Conservation (phyloP, 2,113 vertebrate genomes). For the Ascaphus truei region DNA sequence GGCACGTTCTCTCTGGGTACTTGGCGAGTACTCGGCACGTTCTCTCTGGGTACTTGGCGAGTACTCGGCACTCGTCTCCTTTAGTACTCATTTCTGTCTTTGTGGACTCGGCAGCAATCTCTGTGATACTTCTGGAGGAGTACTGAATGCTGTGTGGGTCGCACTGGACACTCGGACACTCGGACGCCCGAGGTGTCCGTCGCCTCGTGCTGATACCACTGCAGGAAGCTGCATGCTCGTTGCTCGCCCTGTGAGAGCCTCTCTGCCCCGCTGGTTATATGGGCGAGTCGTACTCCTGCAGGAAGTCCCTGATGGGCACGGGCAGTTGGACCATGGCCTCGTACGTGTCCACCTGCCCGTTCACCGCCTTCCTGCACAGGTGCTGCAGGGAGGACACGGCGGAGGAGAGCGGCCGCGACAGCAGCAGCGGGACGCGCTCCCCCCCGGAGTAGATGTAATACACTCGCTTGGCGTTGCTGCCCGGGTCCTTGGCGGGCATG, state of each 20-base stretch:
- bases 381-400: slow-evolving; percentile 87
- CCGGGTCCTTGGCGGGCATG: slow-evolving; percentile 69
- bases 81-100: no score
- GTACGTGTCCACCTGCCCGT: slow-evolving; percentile 81
- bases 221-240: neutral
- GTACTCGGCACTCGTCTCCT: no score
- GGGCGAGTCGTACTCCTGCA: slow-evolving; percentile 87
- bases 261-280: slow-evolving; percentile 60
- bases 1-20: neutral
- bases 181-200: slow-evolving; percentile 28
- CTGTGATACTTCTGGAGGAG: neutral
- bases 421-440: slow-evolving; percentile 86
- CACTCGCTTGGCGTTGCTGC: slow-evolving; percentile 50
- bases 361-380: slow-evolving; percentile 92
- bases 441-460: slow-evolving; percentile 86
- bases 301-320: slow-evolving; percentile 81
- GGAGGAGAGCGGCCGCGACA: slow-evolving; percentile 80
- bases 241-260: neutral
- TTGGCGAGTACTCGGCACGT: neutral
- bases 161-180: neutral
- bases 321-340: slow-evolving; percentile 83
- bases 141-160: neutral
- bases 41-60: no score
- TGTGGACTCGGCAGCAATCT: no score
- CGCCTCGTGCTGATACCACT: slow-evolving; percentile 47